Evolutionary conservation across 2,113 vertebrate species (phyloP), one percentile per base, ranked within the genome.

Genomic region (Nibea albiflora): DNA sequence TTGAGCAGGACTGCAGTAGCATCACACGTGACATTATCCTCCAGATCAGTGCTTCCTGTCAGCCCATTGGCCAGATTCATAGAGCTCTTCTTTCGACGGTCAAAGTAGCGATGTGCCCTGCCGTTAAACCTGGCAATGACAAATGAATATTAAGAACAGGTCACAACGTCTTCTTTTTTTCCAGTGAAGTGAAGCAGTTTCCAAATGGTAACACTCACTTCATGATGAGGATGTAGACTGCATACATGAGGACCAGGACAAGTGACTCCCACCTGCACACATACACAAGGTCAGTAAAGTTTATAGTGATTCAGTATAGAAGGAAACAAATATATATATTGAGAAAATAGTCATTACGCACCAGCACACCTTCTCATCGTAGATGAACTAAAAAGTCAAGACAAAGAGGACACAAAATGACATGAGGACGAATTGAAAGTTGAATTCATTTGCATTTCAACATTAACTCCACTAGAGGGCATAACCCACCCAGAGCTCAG

Each of bases 161-260:
- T 1, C 3, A 50, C 57, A 65, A 24, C 26, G 5, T 42, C 9
- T 11, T 11, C 19, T 12, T 14, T 22, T 24, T 35, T 3, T 7
- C 31, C 3, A 17, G 10, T 7, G 24, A 24, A 46, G 1, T 42
- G 11, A 2, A 28, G 19, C 50, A 1, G 44, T 22, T 4, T 63
- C 11, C 22, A 39, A 58, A 44, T 16, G 28, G 19, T 5, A 31
- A 39, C 28, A 85, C 97, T 97, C 95, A 99, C 97, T 99, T 99
- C 97, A 99, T 99, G 80, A 99, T 98, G 78, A 98, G 19, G 80
- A 99, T 99, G 94, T 98, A 99, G 94, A 96, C 89, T 20, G 94
- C 19, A 8, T 99, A 99, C 97, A 99, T 97, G 88, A 97, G 87
- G 76, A 97, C 90, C 65, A 99, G 94, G 80, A 97, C 93, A 16